Conservation (phyloP, 64 coral and sea anemone species). For the Acropora yongei region DNA sequence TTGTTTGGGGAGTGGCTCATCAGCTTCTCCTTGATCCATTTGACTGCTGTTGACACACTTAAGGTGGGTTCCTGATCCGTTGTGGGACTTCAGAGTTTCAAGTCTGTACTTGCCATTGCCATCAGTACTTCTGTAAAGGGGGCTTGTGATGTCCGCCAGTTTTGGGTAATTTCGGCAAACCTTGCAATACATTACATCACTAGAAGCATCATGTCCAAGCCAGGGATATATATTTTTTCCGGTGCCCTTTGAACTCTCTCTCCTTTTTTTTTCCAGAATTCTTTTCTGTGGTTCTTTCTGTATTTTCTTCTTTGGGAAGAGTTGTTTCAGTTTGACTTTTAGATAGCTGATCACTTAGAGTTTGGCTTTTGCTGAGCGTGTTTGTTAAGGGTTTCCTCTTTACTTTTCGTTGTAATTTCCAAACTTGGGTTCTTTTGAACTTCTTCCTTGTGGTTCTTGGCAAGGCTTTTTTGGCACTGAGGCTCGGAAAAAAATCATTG, state of each 20-base stretch:
- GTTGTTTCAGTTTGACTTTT: background rate
- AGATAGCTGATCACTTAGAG: background rate
- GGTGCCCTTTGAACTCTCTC: background rate
- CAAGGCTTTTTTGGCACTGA: slow-evolving; percentile 23
- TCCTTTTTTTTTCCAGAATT: background rate
- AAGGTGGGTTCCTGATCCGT: slow-evolving; percentile 26
- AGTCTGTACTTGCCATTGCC: too few species aligned
- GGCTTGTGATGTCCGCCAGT: slow-evolving; percentile 2
- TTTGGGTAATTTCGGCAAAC: background rate
- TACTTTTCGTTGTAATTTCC: slow-evolving; percentile 48
- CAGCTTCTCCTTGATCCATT: slow-evolving; percentile 48
- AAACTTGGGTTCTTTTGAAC: slow-evolving; percentile 47
- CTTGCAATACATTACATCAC: background rate
- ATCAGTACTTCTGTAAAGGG: background rate
- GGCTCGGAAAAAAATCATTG: slow-evolving; percentile 10
- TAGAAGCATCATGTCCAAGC: background rate
- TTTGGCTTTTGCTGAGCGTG: background rate
- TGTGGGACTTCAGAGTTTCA: background rate
- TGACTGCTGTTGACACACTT: slow-evolving; percentile 52
- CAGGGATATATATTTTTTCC: background rate
- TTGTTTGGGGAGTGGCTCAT: slow-evolving; percentile 38
- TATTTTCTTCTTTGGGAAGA: background rate
- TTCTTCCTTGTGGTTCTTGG: slow-evolving; percentile 35
- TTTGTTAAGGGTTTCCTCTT: slow-evolving; percentile 9
- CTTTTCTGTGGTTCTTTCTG: slow-evolving; percentile 2